Evolutionary conservation across 2,113 vertebrate species (phyloP).

Genomic region (Onychostoma macrolepis): DNA sequence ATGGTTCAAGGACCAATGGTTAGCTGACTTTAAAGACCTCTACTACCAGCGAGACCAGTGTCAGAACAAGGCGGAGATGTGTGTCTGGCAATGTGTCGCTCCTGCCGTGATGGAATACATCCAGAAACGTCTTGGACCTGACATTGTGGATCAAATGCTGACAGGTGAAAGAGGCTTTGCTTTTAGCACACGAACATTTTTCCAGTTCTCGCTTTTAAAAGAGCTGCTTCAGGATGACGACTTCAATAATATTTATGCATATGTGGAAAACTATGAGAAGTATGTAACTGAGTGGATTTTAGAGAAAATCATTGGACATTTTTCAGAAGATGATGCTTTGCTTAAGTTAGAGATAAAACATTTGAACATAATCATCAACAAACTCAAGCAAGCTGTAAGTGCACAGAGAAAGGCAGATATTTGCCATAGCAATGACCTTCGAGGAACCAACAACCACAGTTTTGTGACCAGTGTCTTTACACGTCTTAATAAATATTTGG

Average conservation of each 20-base stretch:
- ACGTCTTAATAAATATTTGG: constrained; percentile 24
- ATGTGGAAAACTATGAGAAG: background rate
- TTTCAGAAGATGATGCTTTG: background rate
- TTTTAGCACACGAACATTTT: constrained; percentile 28
- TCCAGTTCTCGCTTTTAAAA: constrained; percentile 42
- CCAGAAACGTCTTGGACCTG: constrained; percentile 17
- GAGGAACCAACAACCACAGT: background rate
- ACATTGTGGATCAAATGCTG: constrained; percentile 48
- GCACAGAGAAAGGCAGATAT: background rate
- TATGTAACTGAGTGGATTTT: constrained; percentile 50
- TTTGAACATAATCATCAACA: background rate
- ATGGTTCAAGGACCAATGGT: constrained; percentile 47
- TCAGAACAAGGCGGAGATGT: constrained; percentile 52
- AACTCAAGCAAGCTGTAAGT: background rate
- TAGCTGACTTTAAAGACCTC: constrained; percentile 51
- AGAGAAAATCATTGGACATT: background rate
- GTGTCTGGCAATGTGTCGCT: constrained; percentile 37
- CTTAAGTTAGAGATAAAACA: constrained; percentile 11
- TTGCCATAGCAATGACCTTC: background rate
- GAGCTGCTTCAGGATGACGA: constrained; percentile 19
- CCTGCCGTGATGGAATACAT: constrained; percentile 49
- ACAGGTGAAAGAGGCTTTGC: background rate
- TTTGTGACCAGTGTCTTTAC: constrained; percentile 45
- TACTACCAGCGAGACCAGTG: constrained; percentile 54
- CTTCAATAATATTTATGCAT: background rate